Evolutionary conservation across 2,797 vertebrate species (phyloP), one percentile per base, ranked within the genome.

Genomic region (Amblyopsis hoosieri): DNA sequence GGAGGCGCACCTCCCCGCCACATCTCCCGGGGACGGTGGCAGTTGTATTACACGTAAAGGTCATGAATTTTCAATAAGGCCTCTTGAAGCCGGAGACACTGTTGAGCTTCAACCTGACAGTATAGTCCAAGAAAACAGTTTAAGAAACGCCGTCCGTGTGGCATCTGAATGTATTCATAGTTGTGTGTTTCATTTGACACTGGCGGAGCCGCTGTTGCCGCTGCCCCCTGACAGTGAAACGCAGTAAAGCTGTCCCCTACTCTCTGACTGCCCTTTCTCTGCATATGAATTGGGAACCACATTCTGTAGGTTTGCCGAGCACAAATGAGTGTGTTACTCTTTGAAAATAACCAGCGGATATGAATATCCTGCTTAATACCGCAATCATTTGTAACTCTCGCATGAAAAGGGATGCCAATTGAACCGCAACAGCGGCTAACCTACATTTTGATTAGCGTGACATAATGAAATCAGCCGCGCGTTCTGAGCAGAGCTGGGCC

Each of bases 31-130:
- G 71, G 72, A 80, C 3, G 1, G 50, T 60, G 71, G 85, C 82
- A 72, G 76, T 19, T 75, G 67, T 59, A 23, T 23, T 23, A 56
- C 74, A 72, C 3, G 5, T 71, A 76, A 78, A 85, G 76, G 76
- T 76, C 78, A 85, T 85, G 66, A 85, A 88, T 90, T 72, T 81
- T 76, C 67, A 82, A 84, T 65, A 50, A 57, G 54, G 67, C 33
- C 48, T 45, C 49, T 80, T 67, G 75, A 85, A 81, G 23, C 23
- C 3, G 69, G 71, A 68, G 67, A 74, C 70, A 68, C 62, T 75
- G 77, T 75, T 78, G 33, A 50, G 74, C 65, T 75, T 74, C 67
- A 52, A 78, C 74, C 69, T 71, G 78, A 66, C 66, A 31, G 37
- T 67, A 23, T 23, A 42, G 54, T 75, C 66, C 61, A 52, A 79